Base-by-base conservation (phyloP, 37 sponge, comb jelly and placozoan species). In the Crambe crambe region DNA sequence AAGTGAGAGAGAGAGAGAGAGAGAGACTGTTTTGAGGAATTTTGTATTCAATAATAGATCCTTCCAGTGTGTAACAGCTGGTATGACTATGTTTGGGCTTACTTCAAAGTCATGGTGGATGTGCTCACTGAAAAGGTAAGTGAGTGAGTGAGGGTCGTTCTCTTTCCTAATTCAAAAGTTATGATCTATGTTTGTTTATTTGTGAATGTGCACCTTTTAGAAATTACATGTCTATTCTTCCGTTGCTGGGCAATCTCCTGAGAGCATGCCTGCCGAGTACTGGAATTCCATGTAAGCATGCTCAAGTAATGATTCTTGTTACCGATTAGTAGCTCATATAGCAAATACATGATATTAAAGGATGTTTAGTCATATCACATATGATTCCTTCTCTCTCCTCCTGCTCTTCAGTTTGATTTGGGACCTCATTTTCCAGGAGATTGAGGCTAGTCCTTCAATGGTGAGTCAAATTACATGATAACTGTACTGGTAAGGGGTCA, bases 51-150 rank as follows among this genome's bases (percentile, higher is more conserved):
- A 36, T 0, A 65, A 0, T 56, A 88, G 85, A 58, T 98, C 0
- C 87, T 96, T 42, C 99, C 99, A 34, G 97, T 70, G 25, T 96
- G 97, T 44, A 32, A 61, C 58, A 69, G 80, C 37, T 99, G 95
- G 93, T 44, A 75, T 77, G 99, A 99, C 72, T 85, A 85, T 63
- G 77, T 97, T 39, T 99, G 99, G 99, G 99, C 91, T 23, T 89
- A 90, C 58, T 89, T 87, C 66, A 99, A 90, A 67, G 88, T 86
- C 21, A 82, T 92, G 79, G 76, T 99, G 68, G 99, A 99, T 66
- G 90, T 93, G 38, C 65, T 59, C 9, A 85, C 86, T 12, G 99
- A 99, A 72, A 70, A 92, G 88, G 92, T 86, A 57, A 25, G 79
- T 56, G 72, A 10, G n/a, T 47, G 51, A 12, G 12, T 47, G 12